These are phyloP conservation scores for Neolamprologus caudopunctatus DNA, from an alignment of 2,113 vertebrate genomes.

Conservation along the genomic window DNA sequence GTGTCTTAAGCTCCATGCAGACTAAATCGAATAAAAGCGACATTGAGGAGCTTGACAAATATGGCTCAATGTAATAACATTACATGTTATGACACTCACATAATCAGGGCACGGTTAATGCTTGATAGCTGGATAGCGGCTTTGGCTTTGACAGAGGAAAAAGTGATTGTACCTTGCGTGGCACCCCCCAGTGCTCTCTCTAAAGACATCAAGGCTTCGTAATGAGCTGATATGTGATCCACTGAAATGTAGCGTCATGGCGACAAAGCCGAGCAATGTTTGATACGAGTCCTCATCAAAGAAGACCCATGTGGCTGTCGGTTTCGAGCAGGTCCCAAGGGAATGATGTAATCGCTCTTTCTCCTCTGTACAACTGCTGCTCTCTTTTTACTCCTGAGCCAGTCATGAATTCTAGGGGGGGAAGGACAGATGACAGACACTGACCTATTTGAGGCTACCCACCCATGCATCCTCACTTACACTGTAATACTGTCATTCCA, in stretches of 20 bases:
- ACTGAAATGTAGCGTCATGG: neutral
- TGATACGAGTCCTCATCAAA: neutral
- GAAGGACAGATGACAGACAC: conserved; percentile 20
- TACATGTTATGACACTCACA: conserved; percentile 36
- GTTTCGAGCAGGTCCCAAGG: conserved; percentile 12
- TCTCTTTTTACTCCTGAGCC: neutral
- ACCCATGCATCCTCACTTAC: conserved; percentile 1
- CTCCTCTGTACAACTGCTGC: neutral
- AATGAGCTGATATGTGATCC: neutral
- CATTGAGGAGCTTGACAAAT: conserved; percentile 40
- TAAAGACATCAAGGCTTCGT: neutral
- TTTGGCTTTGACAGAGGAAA: neutral
- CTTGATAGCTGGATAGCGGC: neutral
- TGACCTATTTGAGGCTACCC: conserved; percentile 23
- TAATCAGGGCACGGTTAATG: conserved; percentile 19
- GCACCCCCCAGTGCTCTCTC: neutral
- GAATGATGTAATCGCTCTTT: neutral
- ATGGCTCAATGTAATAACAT: conserved; percentile 23
- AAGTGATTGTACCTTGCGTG: neutral
- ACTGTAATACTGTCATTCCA: neutral
- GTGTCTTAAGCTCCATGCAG: conserved; percentile 29
- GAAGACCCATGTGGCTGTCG: conserved; percentile 15
- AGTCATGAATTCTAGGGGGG: neutral
- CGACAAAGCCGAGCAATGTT: neutral
- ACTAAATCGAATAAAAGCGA: conserved; percentile 43